Evolutionary conservation across 2,797 vertebrate species (phyloP).

Genomic region (Chiroxiphia lanceolata): DNA sequence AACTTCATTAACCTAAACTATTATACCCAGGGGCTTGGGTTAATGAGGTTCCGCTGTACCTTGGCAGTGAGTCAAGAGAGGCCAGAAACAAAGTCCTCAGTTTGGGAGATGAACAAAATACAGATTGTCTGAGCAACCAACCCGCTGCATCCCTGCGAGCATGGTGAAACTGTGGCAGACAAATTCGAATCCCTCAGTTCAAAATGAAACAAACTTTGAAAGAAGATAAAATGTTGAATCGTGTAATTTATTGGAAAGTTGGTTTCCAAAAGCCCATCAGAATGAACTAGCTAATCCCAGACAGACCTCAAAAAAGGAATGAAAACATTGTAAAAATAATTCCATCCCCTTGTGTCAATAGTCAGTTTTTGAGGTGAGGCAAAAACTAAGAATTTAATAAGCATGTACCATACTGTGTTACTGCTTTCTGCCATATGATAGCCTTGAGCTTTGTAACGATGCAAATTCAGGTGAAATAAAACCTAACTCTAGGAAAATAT

Average conservation of each 20-base stretch:
- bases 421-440: neutral
- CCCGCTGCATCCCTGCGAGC: neutral
- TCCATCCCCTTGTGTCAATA: neutral
- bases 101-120: neutral
- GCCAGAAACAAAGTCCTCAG: neutral
- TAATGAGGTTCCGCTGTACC: neutral
- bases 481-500: neutral
- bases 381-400: neutral
- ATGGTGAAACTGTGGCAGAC: neutral
- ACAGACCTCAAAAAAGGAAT: conserved; percentile 2
- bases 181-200: neutral
- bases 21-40: neutral
- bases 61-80: neutral
- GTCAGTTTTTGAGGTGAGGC: neutral
- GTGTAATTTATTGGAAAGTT: neutral
- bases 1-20: neutral
- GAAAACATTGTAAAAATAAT: conserved; percentile 14
- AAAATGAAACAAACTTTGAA: neutral
- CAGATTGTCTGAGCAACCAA: neutral
- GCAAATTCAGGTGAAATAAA: neutral
- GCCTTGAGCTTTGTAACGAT: neutral
- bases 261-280: conserved; percentile 7
- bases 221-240: neutral
- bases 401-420: neutral
- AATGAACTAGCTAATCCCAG: neutral